Evolutionary conservation across 2,113 vertebrate species (phyloP).

Genomic region (Pseudopipra pipra): DNA sequence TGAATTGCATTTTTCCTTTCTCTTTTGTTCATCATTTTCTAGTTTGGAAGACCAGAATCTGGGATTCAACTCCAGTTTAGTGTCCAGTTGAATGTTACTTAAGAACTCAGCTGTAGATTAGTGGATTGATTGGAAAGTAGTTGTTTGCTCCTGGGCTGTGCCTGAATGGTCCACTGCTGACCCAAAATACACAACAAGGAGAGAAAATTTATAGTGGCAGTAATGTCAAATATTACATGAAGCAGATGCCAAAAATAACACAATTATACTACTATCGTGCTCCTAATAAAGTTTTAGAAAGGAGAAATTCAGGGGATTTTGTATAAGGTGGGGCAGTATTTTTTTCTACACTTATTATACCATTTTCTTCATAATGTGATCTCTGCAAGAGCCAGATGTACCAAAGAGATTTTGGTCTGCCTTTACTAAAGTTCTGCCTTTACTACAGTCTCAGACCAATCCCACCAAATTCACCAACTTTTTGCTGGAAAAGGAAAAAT

Average conservation of each 20-base stretch:
- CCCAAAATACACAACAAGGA: background rate
- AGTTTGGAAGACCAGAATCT: background rate
- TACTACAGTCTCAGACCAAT: background rate
- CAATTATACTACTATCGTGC: background rate
- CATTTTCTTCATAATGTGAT: background rate
- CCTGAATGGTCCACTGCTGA: background rate
- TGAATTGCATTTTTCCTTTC: conserved; percentile 21
- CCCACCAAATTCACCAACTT: background rate
- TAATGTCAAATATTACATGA: background rate
- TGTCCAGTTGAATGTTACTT: background rate
- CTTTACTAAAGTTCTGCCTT: background rate
- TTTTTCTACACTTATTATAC: background rate
- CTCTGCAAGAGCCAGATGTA: background rate
- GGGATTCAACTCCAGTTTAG: background rate
- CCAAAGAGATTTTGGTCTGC: background rate
- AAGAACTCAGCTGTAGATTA: background rate
- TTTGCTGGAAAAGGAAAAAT: background rate
- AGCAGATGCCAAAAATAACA: background rate
- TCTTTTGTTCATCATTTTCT: background rate
- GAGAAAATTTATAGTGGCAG: background rate
- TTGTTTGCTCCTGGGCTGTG: background rate
- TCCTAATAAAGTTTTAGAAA: background rate
- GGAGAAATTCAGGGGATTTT: background rate
- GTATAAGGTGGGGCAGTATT: background rate
- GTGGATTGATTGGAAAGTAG: background rate